These are phyloP conservation scores for Picus viridis DNA, from an alignment of 2,797 vertebrate genomes.

Conservation along the genomic window DNA sequence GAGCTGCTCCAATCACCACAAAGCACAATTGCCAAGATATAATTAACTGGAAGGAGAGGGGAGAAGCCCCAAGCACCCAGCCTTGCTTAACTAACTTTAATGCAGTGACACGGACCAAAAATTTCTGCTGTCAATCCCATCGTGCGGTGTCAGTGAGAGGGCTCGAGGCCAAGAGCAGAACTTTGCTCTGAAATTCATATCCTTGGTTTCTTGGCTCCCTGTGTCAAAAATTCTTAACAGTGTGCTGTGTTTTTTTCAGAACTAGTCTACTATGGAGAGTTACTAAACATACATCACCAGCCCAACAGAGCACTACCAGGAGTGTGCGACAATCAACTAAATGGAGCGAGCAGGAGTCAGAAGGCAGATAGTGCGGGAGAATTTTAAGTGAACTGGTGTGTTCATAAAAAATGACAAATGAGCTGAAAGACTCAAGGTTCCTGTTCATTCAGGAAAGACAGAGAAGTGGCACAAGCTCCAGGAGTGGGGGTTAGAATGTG, in stretches of 20 bases:
- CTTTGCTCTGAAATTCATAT: not conserved
- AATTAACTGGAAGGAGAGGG: not conserved
- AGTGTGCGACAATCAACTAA: constrained; percentile 30
- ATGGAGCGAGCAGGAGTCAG: not conserved
- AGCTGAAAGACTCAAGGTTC: constrained; percentile 18
- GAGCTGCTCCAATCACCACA: constrained; percentile 30
- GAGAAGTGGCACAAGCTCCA: not conserved
- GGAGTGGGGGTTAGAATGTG: rapidly evolving
- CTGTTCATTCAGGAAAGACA: not conserved
- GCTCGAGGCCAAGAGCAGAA: not conserved
- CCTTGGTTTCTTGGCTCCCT: not conserved
- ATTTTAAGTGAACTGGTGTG: constrained; percentile 23
- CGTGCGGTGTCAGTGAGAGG: not conserved
- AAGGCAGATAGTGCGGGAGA: not conserved
- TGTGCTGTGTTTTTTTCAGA: not conserved
- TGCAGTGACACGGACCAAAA: not conserved
- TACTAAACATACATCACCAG: constrained; percentile 57
- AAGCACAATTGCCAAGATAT: not conserved
- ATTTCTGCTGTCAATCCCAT: not conserved
- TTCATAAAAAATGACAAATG: constrained; percentile 53
- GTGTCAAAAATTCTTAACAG: not conserved
- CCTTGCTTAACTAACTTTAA: constrained; percentile 3
- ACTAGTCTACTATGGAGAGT: constrained; percentile 22
- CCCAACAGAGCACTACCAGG: constrained; percentile 35
- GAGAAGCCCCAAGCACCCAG: not conserved